Percentiles rank a stretch among this genome's conserved stretches.
These are phyloP conservation scores for Microchirus variegatus DNA, from an alignment of 2,797 vertebrate species.

Conservation along the genomic window DNA sequence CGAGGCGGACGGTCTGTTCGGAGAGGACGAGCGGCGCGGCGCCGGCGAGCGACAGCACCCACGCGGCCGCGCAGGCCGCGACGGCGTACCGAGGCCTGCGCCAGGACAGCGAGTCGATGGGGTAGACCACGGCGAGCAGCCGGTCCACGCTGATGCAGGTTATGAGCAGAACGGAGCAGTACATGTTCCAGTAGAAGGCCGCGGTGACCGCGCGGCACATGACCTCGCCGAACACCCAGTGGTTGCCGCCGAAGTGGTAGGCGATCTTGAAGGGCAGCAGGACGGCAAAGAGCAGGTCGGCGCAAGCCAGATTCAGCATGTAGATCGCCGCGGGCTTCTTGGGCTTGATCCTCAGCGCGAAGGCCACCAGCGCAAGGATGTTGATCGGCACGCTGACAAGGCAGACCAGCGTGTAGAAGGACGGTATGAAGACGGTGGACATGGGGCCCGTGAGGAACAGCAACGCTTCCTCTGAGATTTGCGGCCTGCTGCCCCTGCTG, in stretches of 20 bases:
- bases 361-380: constrained; percentile 79
- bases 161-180: constrained; percentile 90
- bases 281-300: constrained; percentile 87
- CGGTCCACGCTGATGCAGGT: constrained; percentile 89
- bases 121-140: constrained; percentile 89
- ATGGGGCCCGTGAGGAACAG: constrained; percentile 80
- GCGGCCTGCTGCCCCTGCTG: rapidly evolving
- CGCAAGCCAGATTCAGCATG: constrained; percentile 89
- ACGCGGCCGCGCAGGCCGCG: constrained; percentile 78
- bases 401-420: constrained; percentile 85
- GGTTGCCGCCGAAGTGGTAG: constrained; percentile 87
- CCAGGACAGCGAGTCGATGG: constrained; percentile 88
- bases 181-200: constrained; percentile 93
- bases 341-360: constrained; percentile 80
- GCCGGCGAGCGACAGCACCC: constrained; percentile 81
- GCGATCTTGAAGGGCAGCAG: constrained; percentile 89
- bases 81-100: constrained; percentile 74
- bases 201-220: constrained; percentile 87
- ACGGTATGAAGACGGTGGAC: constrained; percentile 87
- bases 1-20: constrained; percentile 78
- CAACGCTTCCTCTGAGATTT: constrained; percentile 61
- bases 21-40: constrained; percentile 83
- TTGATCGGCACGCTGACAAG: constrained; percentile 88
- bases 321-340: constrained; percentile 88
- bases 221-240: constrained; percentile 86